Evolutionary conservation across 2,888 invertebrate genomes (phyloP).

Genomic region (Trissoscelio sp.): DNA sequence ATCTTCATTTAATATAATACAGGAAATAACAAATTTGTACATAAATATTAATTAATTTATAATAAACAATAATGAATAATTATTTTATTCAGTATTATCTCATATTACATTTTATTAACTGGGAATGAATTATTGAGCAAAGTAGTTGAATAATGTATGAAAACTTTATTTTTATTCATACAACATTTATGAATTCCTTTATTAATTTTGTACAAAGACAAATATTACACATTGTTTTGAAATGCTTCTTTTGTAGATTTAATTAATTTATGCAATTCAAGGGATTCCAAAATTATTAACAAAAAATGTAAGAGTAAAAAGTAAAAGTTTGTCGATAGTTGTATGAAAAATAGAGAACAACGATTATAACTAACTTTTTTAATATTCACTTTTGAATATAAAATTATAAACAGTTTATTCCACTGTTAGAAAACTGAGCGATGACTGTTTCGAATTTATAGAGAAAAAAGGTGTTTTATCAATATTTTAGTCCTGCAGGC

Average conservation of each 20-base stretch:
- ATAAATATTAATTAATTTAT: too few species aligned
- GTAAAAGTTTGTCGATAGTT: background rate
- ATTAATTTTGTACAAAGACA: background rate
- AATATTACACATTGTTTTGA: background rate
- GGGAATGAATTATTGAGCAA: background rate
- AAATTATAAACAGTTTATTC: background rate
- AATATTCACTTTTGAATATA: background rate
- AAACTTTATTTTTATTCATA: background rate
- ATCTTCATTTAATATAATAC: too few species aligned
- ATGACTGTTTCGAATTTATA: background rate
- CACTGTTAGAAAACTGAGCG: background rate
- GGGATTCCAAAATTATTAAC: background rate
- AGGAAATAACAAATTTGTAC: too few species aligned
- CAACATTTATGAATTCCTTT: background rate
- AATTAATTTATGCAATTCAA: background rate
- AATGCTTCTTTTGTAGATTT: background rate
- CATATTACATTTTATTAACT: too few species aligned
- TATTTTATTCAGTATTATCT: too few species aligned
- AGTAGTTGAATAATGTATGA: background rate
- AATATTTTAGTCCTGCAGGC: slow-evolving; percentile 12
- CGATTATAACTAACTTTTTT: background rate
- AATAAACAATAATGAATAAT: too few species aligned
- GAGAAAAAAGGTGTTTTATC: background rate
- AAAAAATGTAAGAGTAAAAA: background rate
- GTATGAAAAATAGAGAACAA: background rate